Percentiles rank a stretch among this genome's conserved stretches.
These are phyloP conservation scores for Pterostichus madidus DNA, from an alignment of 2,888 invertebrate species.

Conservation along the genomic window DNA sequence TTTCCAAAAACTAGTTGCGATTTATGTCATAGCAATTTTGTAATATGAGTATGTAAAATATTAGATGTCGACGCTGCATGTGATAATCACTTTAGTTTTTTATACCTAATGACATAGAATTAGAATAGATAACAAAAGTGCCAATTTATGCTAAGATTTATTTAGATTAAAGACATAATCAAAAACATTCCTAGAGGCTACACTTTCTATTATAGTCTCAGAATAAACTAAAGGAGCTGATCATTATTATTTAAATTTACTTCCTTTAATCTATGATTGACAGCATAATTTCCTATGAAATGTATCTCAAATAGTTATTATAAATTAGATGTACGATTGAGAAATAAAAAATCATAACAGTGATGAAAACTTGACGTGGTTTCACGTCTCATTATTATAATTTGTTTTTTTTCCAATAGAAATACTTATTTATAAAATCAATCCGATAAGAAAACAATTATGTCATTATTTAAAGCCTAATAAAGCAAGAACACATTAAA, in stretches of 20 bases:
- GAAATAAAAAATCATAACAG: not conserved
- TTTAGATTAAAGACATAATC: not conserved
- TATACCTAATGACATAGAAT: too few relatives aligned
- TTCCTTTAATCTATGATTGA: constrained; percentile 35
- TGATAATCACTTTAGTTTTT: too few relatives aligned
- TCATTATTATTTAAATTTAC: constrained; percentile 33
- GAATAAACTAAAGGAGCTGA: constrained; percentile 10
- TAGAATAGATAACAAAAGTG: too few relatives aligned
- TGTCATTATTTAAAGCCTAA: not conserved
- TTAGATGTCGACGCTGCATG: too few relatives aligned
- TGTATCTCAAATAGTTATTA: constrained; percentile 8
- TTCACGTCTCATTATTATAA: not conserved
- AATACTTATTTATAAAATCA: not conserved
- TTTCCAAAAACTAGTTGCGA: too few relatives aligned
- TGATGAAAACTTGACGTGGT: not conserved
- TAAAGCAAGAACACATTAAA: too few relatives aligned
- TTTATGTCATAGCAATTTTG: too few relatives aligned
- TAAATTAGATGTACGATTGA: not conserved
- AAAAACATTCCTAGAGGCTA: constrained; percentile 11
- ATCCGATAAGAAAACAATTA: not conserved
- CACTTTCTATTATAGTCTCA: constrained; percentile 17
- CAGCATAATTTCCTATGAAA: constrained; percentile 21
- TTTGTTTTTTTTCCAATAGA: not conserved
- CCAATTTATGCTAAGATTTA: not conserved
- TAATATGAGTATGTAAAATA: too few relatives aligned